These are phyloP conservation scores for Megamerina dolium DNA, from an alignment of 2,888 invertebrate genomes.

Conservation along the genomic window DNA sequence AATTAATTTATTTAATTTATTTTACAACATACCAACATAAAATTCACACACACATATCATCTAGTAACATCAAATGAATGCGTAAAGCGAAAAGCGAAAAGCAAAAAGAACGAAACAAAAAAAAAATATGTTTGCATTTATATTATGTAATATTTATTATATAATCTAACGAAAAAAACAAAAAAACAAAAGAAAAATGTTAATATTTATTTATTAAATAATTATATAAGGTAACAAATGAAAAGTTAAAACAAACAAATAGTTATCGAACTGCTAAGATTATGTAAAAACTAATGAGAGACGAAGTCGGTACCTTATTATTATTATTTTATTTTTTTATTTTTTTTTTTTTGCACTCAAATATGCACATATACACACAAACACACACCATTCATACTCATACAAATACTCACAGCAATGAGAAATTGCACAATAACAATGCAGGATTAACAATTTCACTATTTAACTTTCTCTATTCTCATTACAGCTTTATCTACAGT, in stretches of 20 bases:
- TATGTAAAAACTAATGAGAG: slow-evolving; percentile 29
- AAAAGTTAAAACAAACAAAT: slow-evolving; percentile 5
- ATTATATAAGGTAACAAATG: slow-evolving; percentile 7
- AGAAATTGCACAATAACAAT: too few species aligned
- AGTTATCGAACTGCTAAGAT: slow-evolving; percentile 13
- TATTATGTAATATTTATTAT: slow-evolving; percentile 13
- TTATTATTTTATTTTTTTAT: neutral
- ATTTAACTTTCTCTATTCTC: too few species aligned
- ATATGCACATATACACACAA: neutral
- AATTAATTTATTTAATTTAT: slow-evolving; percentile 41
- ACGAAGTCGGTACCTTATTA: slow-evolving; percentile 39
- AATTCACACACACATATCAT: slow-evolving; percentile 4
- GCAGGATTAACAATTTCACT: too few species aligned
- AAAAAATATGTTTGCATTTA: slow-evolving; percentile 24
- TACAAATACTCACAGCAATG: neutral
- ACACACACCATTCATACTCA: neutral
- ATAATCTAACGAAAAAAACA: neutral
- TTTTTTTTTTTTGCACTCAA: neutral
- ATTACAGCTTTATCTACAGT: too few species aligned
- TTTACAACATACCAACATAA: slow-evolving; percentile 18
- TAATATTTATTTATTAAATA: too few species aligned
- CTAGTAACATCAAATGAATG: slow-evolving; percentile 16
- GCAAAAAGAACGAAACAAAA: neutral
- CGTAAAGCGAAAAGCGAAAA: neutral
- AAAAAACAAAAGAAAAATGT: neutral